Conservation (phyloP, 2,888 invertebrate genomes). For the Drosophila bunnanda region DNA sequence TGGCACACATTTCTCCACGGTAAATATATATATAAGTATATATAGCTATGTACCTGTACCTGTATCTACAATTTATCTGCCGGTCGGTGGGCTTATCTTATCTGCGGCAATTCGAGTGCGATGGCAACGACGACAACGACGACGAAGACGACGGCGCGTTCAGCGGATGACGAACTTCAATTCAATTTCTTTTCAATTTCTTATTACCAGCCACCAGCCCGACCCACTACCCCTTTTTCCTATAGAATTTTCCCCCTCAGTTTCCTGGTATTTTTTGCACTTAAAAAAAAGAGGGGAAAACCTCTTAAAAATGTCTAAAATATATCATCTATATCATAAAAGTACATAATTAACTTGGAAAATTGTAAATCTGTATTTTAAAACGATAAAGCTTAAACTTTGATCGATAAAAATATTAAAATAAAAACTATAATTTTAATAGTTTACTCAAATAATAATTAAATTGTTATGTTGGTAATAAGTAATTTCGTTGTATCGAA, state of each 20-base stretch:
- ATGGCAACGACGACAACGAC: conserved; percentile 25
- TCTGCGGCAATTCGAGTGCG: conserved; percentile 34
- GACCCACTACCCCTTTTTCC: conserved; percentile 3
- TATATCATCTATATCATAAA: neutral
- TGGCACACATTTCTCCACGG: conserved; percentile 25
- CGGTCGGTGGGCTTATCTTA: conserved; percentile 64
- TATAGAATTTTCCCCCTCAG: neutral
- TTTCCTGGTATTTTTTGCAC: conserved; percentile 4
- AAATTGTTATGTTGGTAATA: neutral
- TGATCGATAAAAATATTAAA: no score
- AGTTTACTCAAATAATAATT: no score
- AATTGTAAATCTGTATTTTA: no score
- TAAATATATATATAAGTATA: conserved; percentile 8
- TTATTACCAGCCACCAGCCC: conserved; percentile 16
- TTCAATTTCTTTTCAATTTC: conserved; percentile 77
- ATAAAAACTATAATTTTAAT: no score
- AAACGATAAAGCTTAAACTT: no score
- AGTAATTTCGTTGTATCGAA: neutral
- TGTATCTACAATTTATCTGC: conserved; percentile 44
- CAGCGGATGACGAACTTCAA: conserved; percentile 64
- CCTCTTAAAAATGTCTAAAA: neutral
- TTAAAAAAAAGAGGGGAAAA: neutral
- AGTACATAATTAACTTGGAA: no score
- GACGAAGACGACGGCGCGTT: conserved; percentile 3
- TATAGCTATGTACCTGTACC: conserved; percentile 12